Evolutionary conservation across 2,888 invertebrate genomes (phyloP).

Genomic region (Ariolimax columbianus): DNA sequence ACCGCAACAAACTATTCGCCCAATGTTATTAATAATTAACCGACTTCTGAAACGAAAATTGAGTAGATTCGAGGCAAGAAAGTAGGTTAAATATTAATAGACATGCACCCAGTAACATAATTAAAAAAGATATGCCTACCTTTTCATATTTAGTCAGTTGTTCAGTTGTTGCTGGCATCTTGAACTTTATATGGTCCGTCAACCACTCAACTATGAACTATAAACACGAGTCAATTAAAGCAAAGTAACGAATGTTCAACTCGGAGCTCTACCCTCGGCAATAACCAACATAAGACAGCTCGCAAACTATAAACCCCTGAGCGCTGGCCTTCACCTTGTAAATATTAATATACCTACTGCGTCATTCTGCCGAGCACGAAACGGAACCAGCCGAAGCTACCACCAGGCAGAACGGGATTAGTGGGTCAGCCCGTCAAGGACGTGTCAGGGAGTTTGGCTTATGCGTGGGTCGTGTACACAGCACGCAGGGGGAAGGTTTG

Average conservation of each 20-base stretch:
- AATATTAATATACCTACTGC: neutral
- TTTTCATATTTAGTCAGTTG: constrained; percentile 36
- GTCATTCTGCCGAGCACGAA: neutral
- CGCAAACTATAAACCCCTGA: neutral
- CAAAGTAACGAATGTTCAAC: neutral
- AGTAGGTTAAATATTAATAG: neutral
- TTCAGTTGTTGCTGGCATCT: constrained; percentile 35
- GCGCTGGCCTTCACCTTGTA: neutral
- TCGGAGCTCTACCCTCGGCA: neutral
- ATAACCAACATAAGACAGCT: neutral
- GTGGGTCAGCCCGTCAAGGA: constrained; percentile 12
- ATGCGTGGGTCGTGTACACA: no score
- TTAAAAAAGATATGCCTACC: neutral
- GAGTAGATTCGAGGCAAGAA: neutral
- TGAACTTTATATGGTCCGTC: neutral
- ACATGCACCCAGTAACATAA: neutral
- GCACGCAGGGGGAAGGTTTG: no score
- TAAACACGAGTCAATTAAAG: neutral
- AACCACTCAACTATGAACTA: constrained; percentile 10
- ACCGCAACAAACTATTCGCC: no score
- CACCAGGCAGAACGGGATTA: neutral
- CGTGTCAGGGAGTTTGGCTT: neutral
- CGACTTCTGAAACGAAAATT: neutral
- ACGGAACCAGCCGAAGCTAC: neutral
- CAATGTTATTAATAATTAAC: neutral